A percentile compares a stretch with the other conserved stretches of the same genome.
Conservation (phyloP, 2,113 vertebrate species). For the Corythoichthys intestinalis region DNA sequence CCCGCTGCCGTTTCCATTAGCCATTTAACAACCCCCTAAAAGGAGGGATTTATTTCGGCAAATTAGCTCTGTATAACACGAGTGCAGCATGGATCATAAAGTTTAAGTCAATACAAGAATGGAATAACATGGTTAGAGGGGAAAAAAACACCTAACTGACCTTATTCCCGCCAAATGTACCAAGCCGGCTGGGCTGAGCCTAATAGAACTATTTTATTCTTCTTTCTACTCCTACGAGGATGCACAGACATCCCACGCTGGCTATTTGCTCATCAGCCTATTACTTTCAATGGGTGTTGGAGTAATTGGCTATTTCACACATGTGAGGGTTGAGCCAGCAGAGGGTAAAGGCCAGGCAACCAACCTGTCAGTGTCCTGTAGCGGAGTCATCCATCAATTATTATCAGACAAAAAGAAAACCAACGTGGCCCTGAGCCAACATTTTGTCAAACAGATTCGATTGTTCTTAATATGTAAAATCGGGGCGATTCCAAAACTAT, state of each 20-base stretch:
- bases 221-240: conserved; percentile 74
- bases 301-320: conserved; percentile 99
- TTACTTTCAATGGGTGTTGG: conserved; percentile 85
- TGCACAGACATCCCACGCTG: conserved; percentile 76
- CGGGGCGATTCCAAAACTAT: not conserved
- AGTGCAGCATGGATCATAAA: conserved; percentile 93
- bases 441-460: conserved; percentile 73
- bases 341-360: conserved; percentile 92
- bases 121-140: conserved; percentile 65
- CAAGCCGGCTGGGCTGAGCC: conserved; percentile 34
- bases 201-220: conserved; percentile 80
- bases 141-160: conserved; percentile 71
- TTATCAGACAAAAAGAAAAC: conserved; percentile 83
- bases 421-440: conserved; percentile 73
- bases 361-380: conserved; percentile 84
- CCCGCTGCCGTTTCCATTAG: conserved; percentile 85
- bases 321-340: conserved; percentile 91
- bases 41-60: conserved; percentile 88
- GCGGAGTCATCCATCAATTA: conserved; percentile 91
- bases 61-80: conserved; percentile 91
- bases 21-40: conserved; percentile 94
- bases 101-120: conserved; percentile 89
- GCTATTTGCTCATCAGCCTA: conserved; percentile 94
- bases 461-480: not conserved
- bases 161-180: conserved; percentile 13